Base-by-base conservation (phyloP, 2,797 vertebrate species). In the Macrochelys suwanniensis region DNA sequence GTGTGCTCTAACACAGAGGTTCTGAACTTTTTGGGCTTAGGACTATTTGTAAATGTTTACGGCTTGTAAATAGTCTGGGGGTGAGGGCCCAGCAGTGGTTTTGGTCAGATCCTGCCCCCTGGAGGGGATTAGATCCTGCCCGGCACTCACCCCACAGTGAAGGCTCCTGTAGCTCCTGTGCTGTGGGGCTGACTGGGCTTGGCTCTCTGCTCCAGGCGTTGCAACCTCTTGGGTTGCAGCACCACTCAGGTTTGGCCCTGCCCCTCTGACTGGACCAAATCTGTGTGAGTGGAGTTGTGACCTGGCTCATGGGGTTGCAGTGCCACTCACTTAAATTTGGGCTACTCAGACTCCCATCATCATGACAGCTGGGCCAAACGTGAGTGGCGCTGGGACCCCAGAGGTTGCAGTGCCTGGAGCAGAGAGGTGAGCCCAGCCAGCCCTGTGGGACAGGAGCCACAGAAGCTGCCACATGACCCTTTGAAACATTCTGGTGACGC, bases 201-300 rank as follows among this genome's bases (percentile, higher is more conserved):
- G n/a, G n/a, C n/a, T 11, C 65, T 71, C 8, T 3, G 2, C n/a
- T 21, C 65, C 33, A 71, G n/a, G 10, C 1, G 1, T 23, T 71
- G 65, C 19, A 71, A 42, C n/a, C n/a, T 23, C n/a, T 42, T 10
- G 65, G n/a, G 65, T 23, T 71, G 65, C 65, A 23, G 65, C 3
- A 8, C n/a, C 10, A 10, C 33, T 68, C n/a, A 71, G 61, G 17
- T 68, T n/a, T 71, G 65, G n/a, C 19, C 19, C 19, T 21, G 37
- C 65, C 4, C 19, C 19, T 37, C n/a, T 42, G 61, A 17, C 33
- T 37, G 9, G 65, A 71, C 17, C 19, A 71, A 37, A 42, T 23
- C 21, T 21, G 65, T 71, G n/a, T 37, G n/a, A 21, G 7, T 10
- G 17, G 65, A 42, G 65, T 71, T 37, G 19, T 42, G 19, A 37